Evolutionary conservation across 2,113 vertebrate genomes (phyloP).

Genomic region (Gallinago media): DNA sequence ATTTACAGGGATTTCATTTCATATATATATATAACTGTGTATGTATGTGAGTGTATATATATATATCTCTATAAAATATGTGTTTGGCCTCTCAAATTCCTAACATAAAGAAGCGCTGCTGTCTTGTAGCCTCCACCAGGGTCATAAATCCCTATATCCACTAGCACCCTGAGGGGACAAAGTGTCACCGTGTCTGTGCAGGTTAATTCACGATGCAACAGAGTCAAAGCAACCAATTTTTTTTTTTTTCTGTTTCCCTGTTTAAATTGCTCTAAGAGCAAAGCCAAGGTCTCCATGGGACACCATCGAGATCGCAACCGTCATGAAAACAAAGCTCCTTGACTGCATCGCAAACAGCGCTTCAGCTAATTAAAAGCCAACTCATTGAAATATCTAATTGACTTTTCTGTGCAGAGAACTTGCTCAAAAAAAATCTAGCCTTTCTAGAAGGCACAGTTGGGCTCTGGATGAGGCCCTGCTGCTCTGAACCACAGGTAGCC

Average conservation of each 20-base stretch:
- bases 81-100: neutral
- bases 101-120: neutral
- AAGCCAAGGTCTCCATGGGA: neutral
- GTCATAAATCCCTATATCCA: neutral
- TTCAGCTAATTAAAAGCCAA: neutral
- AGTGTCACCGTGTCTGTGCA: neutral
- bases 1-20: neutral
- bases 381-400: neutral
- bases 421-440: neutral
- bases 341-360: neutral
- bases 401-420: neutral
- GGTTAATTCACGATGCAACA: neutral
- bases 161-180: neutral
- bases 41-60: neutral
- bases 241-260: neutral
- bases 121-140: neutral
- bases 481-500: neutral
- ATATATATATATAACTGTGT: neutral
- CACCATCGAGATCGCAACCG: neutral
- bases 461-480: neutral
- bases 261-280: neutral
- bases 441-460: neutral
- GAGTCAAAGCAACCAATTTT: accelerated
- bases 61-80: neutral
- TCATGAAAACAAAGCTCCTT: neutral